These are phyloP conservation scores for Masticophis lateralis DNA, from an alignment of 2,797 vertebrate genomes.

Conservation along the genomic window DNA sequence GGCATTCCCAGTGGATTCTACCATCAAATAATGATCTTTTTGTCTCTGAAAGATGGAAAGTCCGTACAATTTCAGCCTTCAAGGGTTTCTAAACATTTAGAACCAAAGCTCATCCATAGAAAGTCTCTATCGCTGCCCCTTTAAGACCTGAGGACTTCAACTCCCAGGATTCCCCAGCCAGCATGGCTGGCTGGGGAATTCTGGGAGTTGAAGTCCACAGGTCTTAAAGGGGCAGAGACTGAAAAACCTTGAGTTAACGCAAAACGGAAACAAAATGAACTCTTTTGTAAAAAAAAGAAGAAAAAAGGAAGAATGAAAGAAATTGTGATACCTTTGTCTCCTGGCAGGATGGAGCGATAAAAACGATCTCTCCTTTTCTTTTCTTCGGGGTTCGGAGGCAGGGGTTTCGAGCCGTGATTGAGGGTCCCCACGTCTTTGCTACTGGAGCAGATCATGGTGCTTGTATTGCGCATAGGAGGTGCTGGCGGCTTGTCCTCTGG, in stretches of 20 bases:
- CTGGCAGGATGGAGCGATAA: constrained; percentile 88
- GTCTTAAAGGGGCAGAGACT: not conserved
- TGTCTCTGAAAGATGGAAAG: not conserved
- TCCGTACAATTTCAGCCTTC: not conserved
- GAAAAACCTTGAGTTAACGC: not conserved
- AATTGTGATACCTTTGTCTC: constrained; percentile 86
- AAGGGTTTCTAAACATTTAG: not conserved
- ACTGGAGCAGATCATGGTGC: constrained; percentile 89
- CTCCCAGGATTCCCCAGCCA: not conserved
- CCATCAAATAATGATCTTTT: not conserved
- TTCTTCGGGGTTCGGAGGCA: constrained; percentile 93
- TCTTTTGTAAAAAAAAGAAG: not conserved
- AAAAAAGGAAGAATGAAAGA: not conserved
- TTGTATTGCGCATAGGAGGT: constrained; percentile 95
- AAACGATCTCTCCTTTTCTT: constrained; percentile 91
- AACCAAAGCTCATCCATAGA: not conserved
- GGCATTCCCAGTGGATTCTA: not conserved
- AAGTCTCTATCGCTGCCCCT: not conserved
- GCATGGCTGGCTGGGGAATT: not conserved
- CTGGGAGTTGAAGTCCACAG: not conserved
- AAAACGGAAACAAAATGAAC: not conserved
- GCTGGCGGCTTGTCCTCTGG: constrained; percentile 94
- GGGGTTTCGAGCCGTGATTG: constrained; percentile 91
- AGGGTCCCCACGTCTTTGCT: constrained; percentile 83
- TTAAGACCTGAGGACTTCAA: not conserved